Base-by-base conservation (phyloP, 1,140 invertebrate genomes). In the Penaeus vannamei region DNA sequence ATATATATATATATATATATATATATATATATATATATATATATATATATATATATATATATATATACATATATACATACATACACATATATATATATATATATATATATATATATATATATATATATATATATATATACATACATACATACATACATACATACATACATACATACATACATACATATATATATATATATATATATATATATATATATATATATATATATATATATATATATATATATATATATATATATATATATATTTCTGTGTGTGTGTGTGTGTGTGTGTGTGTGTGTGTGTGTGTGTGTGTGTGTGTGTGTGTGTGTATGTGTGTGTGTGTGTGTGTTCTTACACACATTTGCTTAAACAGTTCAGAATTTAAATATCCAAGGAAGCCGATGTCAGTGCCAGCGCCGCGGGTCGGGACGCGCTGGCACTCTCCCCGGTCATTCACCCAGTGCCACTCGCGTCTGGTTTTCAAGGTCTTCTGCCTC, bases 401-500 rank as follows among this genome's bases (percentile, higher is more conserved):
- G 85, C 22, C 85, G 85, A 81, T 32, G 77, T 36, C 85, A 66
- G 85, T 80, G 85, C 85, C 85, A 59, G 32, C 22, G 26, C 53
- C 19, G 60, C 26, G 85, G 32, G 77, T 81, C 60, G 76, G 85
- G 61, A 86, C 76, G 61, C 59, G 32, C 76, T 86, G 85, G 85
- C 85, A 86, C 85, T 81, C 76, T 53, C 59, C 8, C 59, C 19
- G 85, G 85, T 86, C 85, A 86, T 86, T 86, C 85, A 86, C 85
- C 85, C 85, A 86, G 85, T 86, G 85, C 42, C 69, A 53, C 69
- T 85, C 84, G 59, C 36, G 84, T 79, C 81, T 84, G 81, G 60
- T 62, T 84, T 84, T 84, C 81, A 84, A 84, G 81, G 81, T 84
- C 81, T 85, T 69, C 79, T 76, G 19, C 76, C 19, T 64, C 64